Conservation (phyloP, 2,113 vertebrate species). For the Hemibagrus wyckioides region DNA sequence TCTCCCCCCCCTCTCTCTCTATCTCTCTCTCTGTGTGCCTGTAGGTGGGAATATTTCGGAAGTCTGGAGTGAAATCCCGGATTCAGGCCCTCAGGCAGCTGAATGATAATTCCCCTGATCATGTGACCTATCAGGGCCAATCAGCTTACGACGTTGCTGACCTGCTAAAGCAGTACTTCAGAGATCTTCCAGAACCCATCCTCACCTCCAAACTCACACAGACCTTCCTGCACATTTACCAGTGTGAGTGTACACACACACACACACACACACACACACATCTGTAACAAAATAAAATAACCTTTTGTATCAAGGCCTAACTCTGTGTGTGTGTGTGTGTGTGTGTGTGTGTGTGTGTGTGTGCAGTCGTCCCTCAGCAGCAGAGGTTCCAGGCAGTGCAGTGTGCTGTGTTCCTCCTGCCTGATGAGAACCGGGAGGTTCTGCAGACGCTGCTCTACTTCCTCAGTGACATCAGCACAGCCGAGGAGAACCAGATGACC, state of each 20-base stretch:
- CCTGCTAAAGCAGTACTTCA: conserved; percentile 86
- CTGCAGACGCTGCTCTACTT: conserved; percentile 87
- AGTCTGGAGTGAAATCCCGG: conserved; percentile 85
- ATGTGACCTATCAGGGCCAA: conserved; percentile 80
- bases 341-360: conserved; percentile 59
- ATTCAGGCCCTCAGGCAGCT: conserved; percentile 81
- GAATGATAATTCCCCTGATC: conserved; percentile 80
- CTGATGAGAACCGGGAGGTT: conserved; percentile 85
- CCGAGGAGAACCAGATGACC: conserved; percentile 86
- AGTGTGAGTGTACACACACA: conserved; percentile 70
- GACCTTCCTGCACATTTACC: conserved; percentile 86
- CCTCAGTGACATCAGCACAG: conserved; percentile 83
- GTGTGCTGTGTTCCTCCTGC: conserved; percentile 79
- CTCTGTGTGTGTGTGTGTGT: conserved; percentile 11
- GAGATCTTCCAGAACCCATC: conserved; percentile 83
- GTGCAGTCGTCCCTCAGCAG: conserved; percentile 79
- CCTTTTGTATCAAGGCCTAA: background rate
- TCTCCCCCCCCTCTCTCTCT: background rate
- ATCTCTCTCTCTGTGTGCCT: background rate
- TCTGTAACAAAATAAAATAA: background rate
- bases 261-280: background rate
- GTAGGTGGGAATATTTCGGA: conserved; percentile 87
- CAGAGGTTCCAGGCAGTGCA: conserved; percentile 79
- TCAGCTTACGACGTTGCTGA: conserved; percentile 85
- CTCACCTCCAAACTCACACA: conserved; percentile 85